Evolutionary conservation across 1,140 invertebrate species (phyloP), one percentile per base, ranked within the genome.

Genomic region (Neodiprion virginianus): DNA sequence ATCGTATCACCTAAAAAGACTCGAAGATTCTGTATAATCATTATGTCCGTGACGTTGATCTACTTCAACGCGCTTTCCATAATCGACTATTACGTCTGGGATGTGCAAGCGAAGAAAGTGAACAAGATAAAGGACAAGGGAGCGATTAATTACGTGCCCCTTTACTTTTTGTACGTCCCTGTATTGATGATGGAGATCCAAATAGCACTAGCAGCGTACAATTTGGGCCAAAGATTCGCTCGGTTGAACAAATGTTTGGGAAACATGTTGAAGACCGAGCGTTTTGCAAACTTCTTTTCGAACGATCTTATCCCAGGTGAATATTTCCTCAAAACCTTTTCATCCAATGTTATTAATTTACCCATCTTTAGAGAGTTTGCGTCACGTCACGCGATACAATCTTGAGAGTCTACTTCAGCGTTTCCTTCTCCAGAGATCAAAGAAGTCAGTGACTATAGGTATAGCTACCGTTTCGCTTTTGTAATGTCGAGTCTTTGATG

Each of bases 121-220:
- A 83, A 83, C 11, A 82, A 81, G 61, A 77, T 81, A 40, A 9
- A 79, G 7, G 82, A 83, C 48, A 86, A 86, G 76, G 87, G 86
- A 23, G 83, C 86, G 0, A 81, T 89, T 3, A 89, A 89, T 76
- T 89, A 88, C 61, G 9, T 78, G 0, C 86, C 87, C 0, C 71
- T 89, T 8, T 89, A 89, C 67, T 77, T 81, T 2, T 84, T 89
- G 82, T 89, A 88, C 65, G 40, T 86, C 1, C 79, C 88, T 0
- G 84, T 87, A 9, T 78, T 85, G 8, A 74, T 80, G 8, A 85
- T 86, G 48, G 85, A 86, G 75, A 79, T 88, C 10, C 87, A 88
- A 48, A 88, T 85, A 21, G 84, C 81, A 1, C 23, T 88, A n/a
- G 72, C 78, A 8, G 79, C 82, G 0, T 86, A 85, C 48, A 88